Conservation (phyloP, 1,140 invertebrate species). For the Coenobita brevimanus region DNA sequence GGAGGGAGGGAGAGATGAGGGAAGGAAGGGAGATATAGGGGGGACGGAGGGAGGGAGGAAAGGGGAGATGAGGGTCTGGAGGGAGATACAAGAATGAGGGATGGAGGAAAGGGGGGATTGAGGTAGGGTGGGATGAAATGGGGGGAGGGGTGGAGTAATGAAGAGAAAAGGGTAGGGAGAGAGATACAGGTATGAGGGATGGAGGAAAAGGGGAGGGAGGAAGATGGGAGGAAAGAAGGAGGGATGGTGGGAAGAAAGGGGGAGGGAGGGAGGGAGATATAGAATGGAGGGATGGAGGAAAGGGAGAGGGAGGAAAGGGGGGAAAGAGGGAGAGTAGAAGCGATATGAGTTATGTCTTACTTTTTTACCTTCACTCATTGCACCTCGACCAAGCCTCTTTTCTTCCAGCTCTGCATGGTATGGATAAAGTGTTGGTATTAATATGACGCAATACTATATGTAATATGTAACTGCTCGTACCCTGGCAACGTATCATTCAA, state of each 20-base stretch:
- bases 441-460: too few relatives aligned
- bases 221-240: background rate
- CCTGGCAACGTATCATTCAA: too few relatives aligned
- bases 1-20: background rate
- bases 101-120: background rate
- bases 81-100: background rate
- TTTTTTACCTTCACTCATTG: too few relatives aligned
- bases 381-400: too few relatives aligned
- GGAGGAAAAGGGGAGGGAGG: background rate
- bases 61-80: background rate
- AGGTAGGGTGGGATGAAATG: background rate
- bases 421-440: too few relatives aligned
- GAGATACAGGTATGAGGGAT: background rate
- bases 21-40: background rate
- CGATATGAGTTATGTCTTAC: background rate
- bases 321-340: background rate
- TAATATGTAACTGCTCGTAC: too few relatives aligned
- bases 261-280: background rate
- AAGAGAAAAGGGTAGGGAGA: background rate
- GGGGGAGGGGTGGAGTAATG: background rate
- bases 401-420: too few relatives aligned
- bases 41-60: too few relatives aligned
- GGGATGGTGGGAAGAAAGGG: background rate
- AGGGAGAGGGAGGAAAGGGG: background rate
- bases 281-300: background rate